A percentile compares a stretch with the other conserved stretches of the same genome.
These are phyloP conservation scores for Heliconius hortense DNA, from an alignment of 2,888 invertebrate genomes.

Conservation along the genomic window DNA sequence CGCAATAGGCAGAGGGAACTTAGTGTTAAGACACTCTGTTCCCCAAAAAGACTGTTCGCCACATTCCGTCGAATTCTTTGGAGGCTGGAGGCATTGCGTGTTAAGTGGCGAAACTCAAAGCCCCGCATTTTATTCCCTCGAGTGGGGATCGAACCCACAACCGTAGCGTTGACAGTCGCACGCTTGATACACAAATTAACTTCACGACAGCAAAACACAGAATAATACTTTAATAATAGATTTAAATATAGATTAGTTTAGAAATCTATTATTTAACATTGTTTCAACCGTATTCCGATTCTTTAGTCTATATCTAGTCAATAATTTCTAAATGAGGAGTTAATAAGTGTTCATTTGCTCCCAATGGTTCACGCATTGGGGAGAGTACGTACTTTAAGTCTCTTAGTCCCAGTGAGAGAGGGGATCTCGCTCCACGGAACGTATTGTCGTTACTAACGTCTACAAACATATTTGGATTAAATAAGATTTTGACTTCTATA, in stretches of 20 bases:
- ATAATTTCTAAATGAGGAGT: constrained; percentile 24
- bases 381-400: background rate
- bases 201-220: background rate
- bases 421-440: background rate
- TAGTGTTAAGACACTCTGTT: too few relatives aligned
- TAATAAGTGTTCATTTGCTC: constrained; percentile 14
- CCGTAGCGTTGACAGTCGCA: too few relatives aligned
- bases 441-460: background rate
- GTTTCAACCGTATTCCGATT: background rate
- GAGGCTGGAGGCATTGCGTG: too few relatives aligned
- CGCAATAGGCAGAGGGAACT: too few relatives aligned
- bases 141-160: too few relatives aligned
- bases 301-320: background rate
- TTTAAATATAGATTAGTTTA: too few relatives aligned
- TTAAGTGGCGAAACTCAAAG: too few relatives aligned
- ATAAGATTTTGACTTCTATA: background rate
- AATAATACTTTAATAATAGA: background rate
- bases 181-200: background rate
- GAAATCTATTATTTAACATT: background rate
- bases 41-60: too few relatives aligned
- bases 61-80: too few relatives aligned
- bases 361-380: constrained; percentile 17
- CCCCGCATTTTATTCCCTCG: too few relatives aligned
- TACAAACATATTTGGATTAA: constrained; percentile 4
- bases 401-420: background rate